Percentiles rank a stretch among this genome's conserved stretches.
phyloP scores from a whole-genome alignment of 2,113 vertebrate genomes.

The Amazona vittata region DNA sequence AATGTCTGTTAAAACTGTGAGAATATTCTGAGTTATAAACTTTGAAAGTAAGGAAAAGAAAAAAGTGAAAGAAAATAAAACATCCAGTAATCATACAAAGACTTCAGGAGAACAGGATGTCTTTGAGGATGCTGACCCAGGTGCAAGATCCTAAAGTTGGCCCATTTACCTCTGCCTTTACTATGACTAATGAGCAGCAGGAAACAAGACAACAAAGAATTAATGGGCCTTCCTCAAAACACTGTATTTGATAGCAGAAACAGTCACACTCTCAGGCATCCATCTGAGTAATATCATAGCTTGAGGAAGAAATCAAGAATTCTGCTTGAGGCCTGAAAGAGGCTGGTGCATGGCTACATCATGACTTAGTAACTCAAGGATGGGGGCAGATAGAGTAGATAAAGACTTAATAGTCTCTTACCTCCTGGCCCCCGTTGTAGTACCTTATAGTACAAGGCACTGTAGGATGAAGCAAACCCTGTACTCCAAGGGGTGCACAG shows the following conservation, averaged over 20 bases:
- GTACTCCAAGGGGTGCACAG: neutral
- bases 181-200: neutral
- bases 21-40: neutral
- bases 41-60: neutral
- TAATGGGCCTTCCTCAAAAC: neutral
- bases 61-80: neutral
- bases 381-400: neutral
- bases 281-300: neutral
- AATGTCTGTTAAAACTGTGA: fast-evolving
- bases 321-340: neutral
- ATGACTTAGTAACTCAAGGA: neutral
- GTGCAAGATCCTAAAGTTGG: neutral
- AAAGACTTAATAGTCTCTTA: neutral
- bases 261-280: neutral
- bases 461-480: neutral
- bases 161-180: neutral
- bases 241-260: neutral
- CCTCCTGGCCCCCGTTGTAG: neutral
- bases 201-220: neutral
- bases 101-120: neutral
- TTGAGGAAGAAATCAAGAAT: neutral
- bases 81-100: neutral
- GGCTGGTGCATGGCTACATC: neutral
- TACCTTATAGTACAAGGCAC: neutral
- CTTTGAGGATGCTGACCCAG: neutral